Percentiles rank a stretch among this genome's conserved stretches.
These are phyloP conservation scores for Remorina albescens DNA, from an alignment of 2,797 vertebrate genomes.

Conservation along the genomic window DNA sequence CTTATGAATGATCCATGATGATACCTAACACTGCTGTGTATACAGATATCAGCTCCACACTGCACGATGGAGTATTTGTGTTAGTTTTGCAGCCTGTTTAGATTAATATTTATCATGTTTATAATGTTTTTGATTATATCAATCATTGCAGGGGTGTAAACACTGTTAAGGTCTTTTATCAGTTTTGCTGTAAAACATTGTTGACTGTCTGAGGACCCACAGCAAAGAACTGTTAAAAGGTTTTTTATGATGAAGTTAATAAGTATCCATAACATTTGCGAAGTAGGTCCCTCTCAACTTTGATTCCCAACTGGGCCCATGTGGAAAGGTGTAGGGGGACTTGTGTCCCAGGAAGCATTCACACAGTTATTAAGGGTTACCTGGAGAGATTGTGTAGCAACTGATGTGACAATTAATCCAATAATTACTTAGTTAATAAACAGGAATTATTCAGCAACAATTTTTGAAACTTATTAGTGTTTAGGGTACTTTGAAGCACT, in stretches of 20 bases:
- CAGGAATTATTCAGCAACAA: no score
- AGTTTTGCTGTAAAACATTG: background rate
- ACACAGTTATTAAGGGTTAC: background rate
- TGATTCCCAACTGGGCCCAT: background rate
- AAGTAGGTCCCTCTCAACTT: background rate
- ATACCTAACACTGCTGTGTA: slow-evolving; percentile 21
- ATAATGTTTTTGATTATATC: slow-evolving; percentile 4
- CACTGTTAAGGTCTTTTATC: background rate
- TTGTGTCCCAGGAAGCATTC: background rate
- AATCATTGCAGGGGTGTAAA: slow-evolving; percentile 1
- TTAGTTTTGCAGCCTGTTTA: slow-evolving; percentile 20
- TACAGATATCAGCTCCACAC: slow-evolving; percentile 15
- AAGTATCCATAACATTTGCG: background rate
- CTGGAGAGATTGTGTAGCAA: background rate
- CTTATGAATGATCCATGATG: slow-evolving; percentile 44
- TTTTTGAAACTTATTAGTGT: background rate
- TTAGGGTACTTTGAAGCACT: background rate
- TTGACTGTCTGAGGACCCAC: background rate
- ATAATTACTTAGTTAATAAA: background rate
- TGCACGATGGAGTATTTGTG: slow-evolving; percentile 5
- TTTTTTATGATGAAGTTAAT: background rate
- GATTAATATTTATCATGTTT: slow-evolving; percentile 12
- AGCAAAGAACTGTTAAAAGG: background rate
- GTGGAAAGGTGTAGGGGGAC: background rate
- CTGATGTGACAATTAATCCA: background rate